Conservation (phyloP, 2,797 vertebrate species). For the Cheirogaleus major region DNA sequence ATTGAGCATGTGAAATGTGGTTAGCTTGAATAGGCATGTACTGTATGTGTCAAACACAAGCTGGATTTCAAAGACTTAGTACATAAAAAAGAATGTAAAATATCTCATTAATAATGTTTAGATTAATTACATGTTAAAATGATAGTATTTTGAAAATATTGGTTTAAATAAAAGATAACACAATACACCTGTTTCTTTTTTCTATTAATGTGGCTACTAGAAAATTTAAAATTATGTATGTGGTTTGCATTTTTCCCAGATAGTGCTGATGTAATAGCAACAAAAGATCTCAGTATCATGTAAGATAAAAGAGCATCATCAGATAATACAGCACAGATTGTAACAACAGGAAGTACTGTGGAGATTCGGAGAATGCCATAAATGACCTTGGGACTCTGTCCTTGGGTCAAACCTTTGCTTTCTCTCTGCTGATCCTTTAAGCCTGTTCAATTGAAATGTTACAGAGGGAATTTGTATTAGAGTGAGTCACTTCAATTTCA, state of each 20-base stretch:
- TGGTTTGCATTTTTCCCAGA: not conserved
- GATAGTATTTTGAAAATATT: not conserved
- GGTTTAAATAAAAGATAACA: not conserved
- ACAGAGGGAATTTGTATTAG: not conserved
- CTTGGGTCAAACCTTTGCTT: not conserved
- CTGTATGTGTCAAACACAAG: not conserved
- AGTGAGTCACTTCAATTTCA: not conserved
- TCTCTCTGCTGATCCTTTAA: not conserved
- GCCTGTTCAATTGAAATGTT: not conserved
- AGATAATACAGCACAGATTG: not conserved
- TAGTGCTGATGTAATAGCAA: not conserved
- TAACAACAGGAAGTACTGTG: not conserved
- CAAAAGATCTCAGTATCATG: not conserved
- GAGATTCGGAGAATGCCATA: not conserved
- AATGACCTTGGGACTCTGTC: not conserved
- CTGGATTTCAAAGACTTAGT: not conserved
- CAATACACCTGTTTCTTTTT: not conserved
- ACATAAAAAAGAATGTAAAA: not conserved
- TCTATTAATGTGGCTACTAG: not conserved
- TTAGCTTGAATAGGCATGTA: not conserved
- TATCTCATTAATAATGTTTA: not conserved
- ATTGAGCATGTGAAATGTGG: not conserved
- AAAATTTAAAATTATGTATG: not conserved
- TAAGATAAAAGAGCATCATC: not conserved
- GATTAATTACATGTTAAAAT: not conserved